Conservation (phyloP, 2,113 vertebrate genomes). For the Apodemus speciosus region DNA sequence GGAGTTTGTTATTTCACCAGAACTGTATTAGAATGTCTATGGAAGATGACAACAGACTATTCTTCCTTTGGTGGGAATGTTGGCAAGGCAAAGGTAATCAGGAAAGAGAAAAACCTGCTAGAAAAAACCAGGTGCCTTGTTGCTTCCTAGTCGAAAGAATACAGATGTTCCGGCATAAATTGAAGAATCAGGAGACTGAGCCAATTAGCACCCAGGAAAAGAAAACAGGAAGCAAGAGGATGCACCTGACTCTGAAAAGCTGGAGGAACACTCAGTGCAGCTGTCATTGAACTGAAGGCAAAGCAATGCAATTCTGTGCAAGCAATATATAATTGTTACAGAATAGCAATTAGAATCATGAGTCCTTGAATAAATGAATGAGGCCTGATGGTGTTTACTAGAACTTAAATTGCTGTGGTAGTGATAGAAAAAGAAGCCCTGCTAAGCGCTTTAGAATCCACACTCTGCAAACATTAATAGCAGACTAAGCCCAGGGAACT, state of each 20-base stretch:
- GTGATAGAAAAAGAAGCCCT: slow-evolving; percentile 78
- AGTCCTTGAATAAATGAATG: slow-evolving; percentile 83
- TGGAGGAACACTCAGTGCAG: slow-evolving; percentile 81
- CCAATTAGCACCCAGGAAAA: slow-evolving; percentile 80
- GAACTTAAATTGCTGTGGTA: slow-evolving; percentile 76
- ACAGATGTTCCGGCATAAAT: slow-evolving; percentile 83
- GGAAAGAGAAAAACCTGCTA: background rate
- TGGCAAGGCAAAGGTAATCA: background rate
- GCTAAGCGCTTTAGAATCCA: slow-evolving; percentile 75
- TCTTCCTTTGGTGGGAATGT: background rate
- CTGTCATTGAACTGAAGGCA: slow-evolving; percentile 84
- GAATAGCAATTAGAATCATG: slow-evolving; percentile 86
- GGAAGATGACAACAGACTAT: background rate
- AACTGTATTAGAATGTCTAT: background rate
- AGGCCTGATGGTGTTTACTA: slow-evolving; percentile 85
- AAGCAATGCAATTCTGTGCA: slow-evolving; percentile 82
- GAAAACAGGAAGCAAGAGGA: slow-evolving; percentile 81
- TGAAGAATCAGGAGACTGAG: slow-evolving; percentile 83
- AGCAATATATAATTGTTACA: slow-evolving; percentile 85
- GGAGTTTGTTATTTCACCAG: background rate
- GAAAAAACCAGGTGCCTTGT: slow-evolving; percentile 80
- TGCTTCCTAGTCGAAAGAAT: slow-evolving; percentile 75
- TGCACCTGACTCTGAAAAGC: slow-evolving; percentile 85
- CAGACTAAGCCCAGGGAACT: slow-evolving; percentile 13
- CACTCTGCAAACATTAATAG: slow-evolving; percentile 59